These are phyloP conservation scores for Argyresthia goedartella DNA, from an alignment of 2,888 invertebrate species.

Conservation along the genomic window DNA sequence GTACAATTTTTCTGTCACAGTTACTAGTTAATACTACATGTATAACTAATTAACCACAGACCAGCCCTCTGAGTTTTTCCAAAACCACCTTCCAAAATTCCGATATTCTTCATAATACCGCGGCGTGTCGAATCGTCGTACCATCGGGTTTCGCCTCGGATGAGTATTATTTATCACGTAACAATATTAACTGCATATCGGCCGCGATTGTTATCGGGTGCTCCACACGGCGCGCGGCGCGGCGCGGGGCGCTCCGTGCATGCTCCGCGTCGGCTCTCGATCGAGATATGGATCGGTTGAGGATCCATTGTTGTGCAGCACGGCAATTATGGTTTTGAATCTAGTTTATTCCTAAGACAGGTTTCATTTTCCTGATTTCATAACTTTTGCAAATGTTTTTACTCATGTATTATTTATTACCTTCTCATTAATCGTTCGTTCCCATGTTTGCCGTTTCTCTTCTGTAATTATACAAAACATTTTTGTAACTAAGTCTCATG, in stretches of 20 bases:
- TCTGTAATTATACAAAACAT: too few relatives aligned
- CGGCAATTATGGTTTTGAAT: too few relatives aligned
- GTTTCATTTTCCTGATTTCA: too few relatives aligned
- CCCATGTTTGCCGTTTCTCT: too few relatives aligned
- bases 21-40: not conserved
- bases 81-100: not conserved
- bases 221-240: slow-evolving; percentile 49
- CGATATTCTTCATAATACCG: not conserved
- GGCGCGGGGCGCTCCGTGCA: too few relatives aligned
- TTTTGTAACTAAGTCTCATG: too few relatives aligned
- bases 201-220: slow-evolving; percentile 54
- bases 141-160: slow-evolving; percentile 11
- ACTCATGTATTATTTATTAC: too few relatives aligned
- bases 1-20: not conserved
- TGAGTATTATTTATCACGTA: slow-evolving; percentile 49
- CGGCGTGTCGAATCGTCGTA: not conserved
- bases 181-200: slow-evolving; percentile 65
- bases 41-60: too few relatives aligned
- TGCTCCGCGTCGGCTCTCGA: slow-evolving; percentile 40
- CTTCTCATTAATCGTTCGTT: too few relatives aligned
- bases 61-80: not conserved
- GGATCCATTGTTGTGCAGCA: slow-evolving; percentile 20
- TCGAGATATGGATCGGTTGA: slow-evolving; percentile 45
- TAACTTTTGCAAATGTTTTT: too few relatives aligned
- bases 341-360: too few relatives aligned